phyloP scores from a whole-genome alignment of 1,140 invertebrate genomes.

The Chelonus insularis region DNA sequence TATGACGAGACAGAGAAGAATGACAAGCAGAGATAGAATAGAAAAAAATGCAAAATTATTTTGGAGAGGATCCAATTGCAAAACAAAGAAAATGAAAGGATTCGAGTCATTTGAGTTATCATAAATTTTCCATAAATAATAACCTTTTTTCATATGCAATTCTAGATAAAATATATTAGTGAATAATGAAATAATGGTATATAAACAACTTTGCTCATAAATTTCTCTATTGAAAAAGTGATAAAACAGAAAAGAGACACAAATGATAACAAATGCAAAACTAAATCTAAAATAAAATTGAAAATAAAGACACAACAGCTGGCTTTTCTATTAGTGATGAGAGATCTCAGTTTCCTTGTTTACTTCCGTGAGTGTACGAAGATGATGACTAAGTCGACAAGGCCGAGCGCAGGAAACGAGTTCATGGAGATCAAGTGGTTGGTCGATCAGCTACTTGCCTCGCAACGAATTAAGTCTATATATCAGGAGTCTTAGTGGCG shows the following conservation, averaged over 20 bases:
- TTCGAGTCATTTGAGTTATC: neutral
- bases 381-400: slow-evolving; percentile 18
- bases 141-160: too few species aligned
- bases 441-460: slow-evolving; percentile 12
- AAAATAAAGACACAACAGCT: slow-evolving; percentile 3
- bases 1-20: neutral
- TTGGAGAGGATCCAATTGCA: neutral
- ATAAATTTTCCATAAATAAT: too few species aligned
- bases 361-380: slow-evolving; percentile 10
- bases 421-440: slow-evolving; percentile 20
- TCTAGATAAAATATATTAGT: too few species aligned
- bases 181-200: too few species aligned
- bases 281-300: neutral
- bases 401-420: slow-evolving; percentile 19
- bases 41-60: neutral
- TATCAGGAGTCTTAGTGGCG: slow-evolving; percentile 2
- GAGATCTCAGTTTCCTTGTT: slow-evolving; percentile 12
- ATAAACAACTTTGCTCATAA: too few species aligned
- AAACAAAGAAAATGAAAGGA: neutral
- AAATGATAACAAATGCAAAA: neutral
- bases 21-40: neutral
- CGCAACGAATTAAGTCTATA: slow-evolving; percentile 10
- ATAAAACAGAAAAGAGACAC: too few species aligned
- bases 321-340: slow-evolving; percentile 10
- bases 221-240: too few species aligned